Base-by-base conservation (phyloP, 1,140 invertebrate species). In the Aphis gossypii region DNA sequence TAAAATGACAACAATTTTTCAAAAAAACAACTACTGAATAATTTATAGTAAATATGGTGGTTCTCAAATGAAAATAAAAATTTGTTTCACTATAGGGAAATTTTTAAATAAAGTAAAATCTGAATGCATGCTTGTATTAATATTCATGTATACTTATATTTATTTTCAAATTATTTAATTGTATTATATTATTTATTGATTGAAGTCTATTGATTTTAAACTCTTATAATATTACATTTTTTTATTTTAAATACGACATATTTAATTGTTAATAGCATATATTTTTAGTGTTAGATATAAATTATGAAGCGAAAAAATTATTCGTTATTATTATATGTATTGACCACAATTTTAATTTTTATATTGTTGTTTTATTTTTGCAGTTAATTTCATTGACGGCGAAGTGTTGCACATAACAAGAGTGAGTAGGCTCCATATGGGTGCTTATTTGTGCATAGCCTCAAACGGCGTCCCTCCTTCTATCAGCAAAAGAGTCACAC, bases 361-460 rank as follows among this genome's bases (percentile, higher is more conserved):
- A 38, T 83, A 92, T 86, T 92, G 1, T 21, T 76, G 18, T 5
- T 60, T 30, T 93, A 41, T 54, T 92, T 94, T 96, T 96, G 68
- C 96, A 98, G 98, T 98, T 38, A 98, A 97, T 95, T 97, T 98
- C 25, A 97, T 98, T 18, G 97, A 98, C 95, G 98, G 98, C 5
- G 98, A 98, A 95, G 96, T 97, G 84, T 95, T 99, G 94, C 97
- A 97, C 94, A 97, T 99, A 94, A 97, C 97, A 30, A 98, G 98
- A 96, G 98, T 98, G 94, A 98, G 98, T 94, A 96, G 98, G 60
- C 96, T 98, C 41, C 98, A 99, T 94, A 99, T 99, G 98, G 98
- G 98, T 6, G 97, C 97, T 38, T 98, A 98, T 95, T 95, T 98
- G 87, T 98, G 98, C 95, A 98, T 98, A 88, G 98, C 97, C 20